Evolutionary conservation across 2,888 invertebrate species (phyloP).

Genomic region (Branchipolynoe longqiensis): DNA sequence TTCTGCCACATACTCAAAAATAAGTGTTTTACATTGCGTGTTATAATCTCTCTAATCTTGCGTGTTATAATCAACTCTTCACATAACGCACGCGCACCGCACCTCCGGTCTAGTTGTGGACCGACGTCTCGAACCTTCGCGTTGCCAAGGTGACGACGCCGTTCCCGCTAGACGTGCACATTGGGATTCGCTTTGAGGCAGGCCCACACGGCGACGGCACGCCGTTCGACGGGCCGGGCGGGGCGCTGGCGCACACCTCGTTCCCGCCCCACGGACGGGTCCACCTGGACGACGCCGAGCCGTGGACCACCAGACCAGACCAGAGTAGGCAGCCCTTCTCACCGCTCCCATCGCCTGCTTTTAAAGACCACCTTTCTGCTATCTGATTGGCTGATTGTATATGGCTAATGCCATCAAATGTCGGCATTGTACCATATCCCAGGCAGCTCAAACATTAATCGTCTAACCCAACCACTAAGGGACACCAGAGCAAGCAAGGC

Average conservation of each 20-base stretch:
- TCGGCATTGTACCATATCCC: no score
- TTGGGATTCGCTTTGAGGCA: conserved; percentile 28
- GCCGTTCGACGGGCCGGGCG: conserved; percentile 4
- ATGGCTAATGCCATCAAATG: no score
- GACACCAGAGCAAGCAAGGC: no score
- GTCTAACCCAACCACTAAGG: no score
- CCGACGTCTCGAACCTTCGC: background rate
- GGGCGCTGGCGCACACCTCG: background rate
- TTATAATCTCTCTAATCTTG: background rate
- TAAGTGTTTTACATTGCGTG: background rate
- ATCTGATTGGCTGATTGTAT: no score
- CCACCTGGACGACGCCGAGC: conserved; percentile 22
- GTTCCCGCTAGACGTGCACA: background rate
- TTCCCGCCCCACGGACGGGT: conserved; percentile 22
- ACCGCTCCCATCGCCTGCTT: no score
- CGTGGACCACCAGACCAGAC: background rate
- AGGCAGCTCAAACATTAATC: no score
- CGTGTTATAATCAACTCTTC: background rate
- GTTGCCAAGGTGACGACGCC: background rate
- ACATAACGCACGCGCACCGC: no score
- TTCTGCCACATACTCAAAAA: background rate
- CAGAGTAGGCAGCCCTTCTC: no score
- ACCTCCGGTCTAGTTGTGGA: conserved; percentile 9
- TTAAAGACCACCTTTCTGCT: no score
- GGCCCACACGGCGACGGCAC: background rate